These are phyloP conservation scores for Fragum fragum DNA, from an alignment of 2,888 invertebrate species.

Conservation along the genomic window DNA sequence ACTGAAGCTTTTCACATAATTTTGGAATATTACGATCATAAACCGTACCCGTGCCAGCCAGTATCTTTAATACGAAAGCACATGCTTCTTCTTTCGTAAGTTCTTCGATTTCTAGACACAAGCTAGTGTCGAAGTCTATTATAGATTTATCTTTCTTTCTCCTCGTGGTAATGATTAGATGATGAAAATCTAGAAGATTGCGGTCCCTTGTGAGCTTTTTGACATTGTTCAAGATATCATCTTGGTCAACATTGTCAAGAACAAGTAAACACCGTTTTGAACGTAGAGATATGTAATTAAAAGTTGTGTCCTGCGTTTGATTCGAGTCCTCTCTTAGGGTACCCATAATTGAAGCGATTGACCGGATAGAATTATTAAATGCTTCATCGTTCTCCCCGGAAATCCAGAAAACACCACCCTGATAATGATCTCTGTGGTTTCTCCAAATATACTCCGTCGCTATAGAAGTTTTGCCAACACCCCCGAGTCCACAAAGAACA, in stretches of 20 bases:
- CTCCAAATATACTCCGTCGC: slow-evolving; percentile 52
- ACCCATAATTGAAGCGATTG: slow-evolving; percentile 30
- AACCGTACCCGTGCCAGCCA: neutral
- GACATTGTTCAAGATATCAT: slow-evolving; percentile 8
- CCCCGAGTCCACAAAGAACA: slow-evolving; percentile 57
- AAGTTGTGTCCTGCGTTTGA: neutral
- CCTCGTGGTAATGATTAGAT: neutral
- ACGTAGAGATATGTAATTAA: slow-evolving; percentile 36
- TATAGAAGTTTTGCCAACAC: slow-evolving; percentile 55
- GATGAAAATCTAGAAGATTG: neutral
- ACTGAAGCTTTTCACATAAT: neutral
- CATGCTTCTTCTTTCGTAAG: neutral
- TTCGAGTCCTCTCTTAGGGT: neutral
- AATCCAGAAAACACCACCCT: slow-evolving; percentile 57
- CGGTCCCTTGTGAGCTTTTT: neutral
- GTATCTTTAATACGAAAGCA: neutral
- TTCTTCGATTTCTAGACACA: neutral
- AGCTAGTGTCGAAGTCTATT: neutral
- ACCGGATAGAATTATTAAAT: slow-evolving; percentile 32
- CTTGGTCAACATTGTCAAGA: slow-evolving; percentile 53
- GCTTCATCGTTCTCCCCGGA: slow-evolving; percentile 46
- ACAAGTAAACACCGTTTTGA: slow-evolving; percentile 43
- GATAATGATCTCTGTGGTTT: slow-evolving; percentile 36
- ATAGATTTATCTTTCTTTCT: neutral
- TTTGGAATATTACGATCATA: neutral